Conservation (phyloP, 1,140 invertebrate genomes). For the Brachionus rubens region DNA sequence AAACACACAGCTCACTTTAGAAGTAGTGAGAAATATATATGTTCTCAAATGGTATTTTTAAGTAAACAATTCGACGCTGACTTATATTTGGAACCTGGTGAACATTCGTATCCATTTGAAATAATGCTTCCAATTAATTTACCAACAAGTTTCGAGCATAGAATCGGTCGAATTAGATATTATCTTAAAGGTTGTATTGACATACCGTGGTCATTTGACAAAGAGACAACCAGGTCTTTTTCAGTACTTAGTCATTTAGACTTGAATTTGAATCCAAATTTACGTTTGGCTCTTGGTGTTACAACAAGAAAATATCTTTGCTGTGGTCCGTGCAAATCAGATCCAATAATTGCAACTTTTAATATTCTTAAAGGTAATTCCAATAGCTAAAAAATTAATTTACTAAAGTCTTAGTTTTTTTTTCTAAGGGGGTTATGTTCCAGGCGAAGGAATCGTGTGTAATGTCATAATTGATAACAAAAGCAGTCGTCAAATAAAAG, state of each 20-base stretch:
- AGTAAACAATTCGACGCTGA: too few species aligned
- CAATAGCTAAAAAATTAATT: not conserved
- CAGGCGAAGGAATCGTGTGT: not conserved
- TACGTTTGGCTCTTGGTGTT: not conserved
- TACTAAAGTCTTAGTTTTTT: not conserved
- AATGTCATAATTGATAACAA: not conserved
- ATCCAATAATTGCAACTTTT: not conserved
- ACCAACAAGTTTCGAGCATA: not conserved
- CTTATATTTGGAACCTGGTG: not conserved
- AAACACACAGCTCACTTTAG: too few species aligned
- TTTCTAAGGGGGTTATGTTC: not conserved
- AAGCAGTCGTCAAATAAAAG: not conserved
- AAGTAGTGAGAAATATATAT: too few species aligned
- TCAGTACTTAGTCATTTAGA: slow-evolving; percentile 54
- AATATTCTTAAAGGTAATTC: not conserved
- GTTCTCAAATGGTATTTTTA: too few species aligned
- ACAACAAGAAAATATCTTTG: not conserved
- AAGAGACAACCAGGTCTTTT: slow-evolving; percentile 52
- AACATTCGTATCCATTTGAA: not conserved
- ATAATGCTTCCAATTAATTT: not conserved
- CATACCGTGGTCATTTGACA: slow-evolving; percentile 48
- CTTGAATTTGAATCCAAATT: slow-evolving; percentile 49
- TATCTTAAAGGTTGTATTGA: not conserved
- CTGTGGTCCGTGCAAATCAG: not conserved
- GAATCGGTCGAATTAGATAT: not conserved